Conservation (phyloP, 2,888 invertebrate genomes). For the Drosophila ustulata region DNA sequence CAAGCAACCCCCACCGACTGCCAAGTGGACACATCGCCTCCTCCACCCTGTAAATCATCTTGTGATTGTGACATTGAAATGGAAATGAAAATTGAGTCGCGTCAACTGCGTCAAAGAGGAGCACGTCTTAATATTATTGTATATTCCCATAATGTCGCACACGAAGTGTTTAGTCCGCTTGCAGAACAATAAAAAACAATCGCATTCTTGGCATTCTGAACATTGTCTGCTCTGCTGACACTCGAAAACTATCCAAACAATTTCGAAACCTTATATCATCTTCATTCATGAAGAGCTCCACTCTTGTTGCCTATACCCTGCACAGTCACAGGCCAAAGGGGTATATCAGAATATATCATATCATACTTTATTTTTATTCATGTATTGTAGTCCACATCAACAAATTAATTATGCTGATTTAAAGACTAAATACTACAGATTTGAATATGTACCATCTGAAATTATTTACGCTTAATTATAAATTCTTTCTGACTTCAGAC, state of each 20-base stretch:
- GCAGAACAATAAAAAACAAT: neutral
- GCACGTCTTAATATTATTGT: constrained; percentile 11
- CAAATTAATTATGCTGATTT: no score
- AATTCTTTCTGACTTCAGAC: no score
- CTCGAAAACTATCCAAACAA: neutral
- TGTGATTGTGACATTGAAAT: constrained; percentile 39
- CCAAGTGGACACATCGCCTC: constrained; percentile 8
- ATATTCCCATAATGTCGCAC: neutral
- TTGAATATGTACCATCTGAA: no score
- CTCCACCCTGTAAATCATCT: neutral
- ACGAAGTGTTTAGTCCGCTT: neutral
- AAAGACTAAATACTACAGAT: no score
- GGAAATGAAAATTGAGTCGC: constrained; percentile 27
- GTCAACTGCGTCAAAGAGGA: no score
- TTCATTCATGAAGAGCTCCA: neutral
- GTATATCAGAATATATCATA: no score
- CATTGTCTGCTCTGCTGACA: neutral
- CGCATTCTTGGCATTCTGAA: neutral
- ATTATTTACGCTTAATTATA: no score
- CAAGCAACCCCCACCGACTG: constrained; percentile 4
- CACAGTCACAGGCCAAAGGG: no score
- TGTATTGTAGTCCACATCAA: no score
- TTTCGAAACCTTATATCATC: neutral
- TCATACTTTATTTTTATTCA: no score
- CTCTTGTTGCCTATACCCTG: no score